Evolutionary conservation across 30 jellyfish, hydroid and myxozoan species (phyloP).

Genomic region (Turritopsis dohrnii): DNA sequence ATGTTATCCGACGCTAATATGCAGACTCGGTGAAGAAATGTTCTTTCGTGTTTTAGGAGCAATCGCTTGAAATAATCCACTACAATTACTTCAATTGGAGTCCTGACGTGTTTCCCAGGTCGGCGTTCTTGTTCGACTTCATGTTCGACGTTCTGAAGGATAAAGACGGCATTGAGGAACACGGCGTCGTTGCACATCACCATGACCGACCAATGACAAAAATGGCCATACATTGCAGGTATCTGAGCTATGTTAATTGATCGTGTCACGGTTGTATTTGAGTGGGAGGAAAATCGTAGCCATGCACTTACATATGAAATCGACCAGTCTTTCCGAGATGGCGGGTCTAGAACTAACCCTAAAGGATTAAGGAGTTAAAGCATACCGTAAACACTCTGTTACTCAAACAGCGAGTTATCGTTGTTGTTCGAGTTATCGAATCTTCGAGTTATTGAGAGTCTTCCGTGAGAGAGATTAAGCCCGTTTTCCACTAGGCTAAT

Average conservation of each 20-base stretch:
- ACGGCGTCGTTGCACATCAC: neutral
- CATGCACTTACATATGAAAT: neutral
- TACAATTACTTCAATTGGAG: conserved; percentile 65
- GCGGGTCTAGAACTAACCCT: too few relatives aligned
- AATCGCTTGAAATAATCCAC: conserved; percentile 31
- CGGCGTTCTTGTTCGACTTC: conserved; percentile 50
- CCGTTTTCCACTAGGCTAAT: too few relatives aligned
- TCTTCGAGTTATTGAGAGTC: too few relatives aligned
- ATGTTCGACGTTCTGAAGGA: conserved; percentile 26
- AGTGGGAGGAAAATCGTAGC: too few relatives aligned
- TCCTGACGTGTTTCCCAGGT: conserved; percentile 46
- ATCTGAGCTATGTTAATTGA: neutral
- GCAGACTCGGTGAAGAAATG: too few relatives aligned
- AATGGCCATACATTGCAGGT: conserved; percentile 78
- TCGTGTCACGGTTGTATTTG: neutral
- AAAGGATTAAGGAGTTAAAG: too few relatives aligned
- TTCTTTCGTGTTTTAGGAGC: neutral
- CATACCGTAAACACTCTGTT: too few relatives aligned
- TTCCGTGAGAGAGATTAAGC: too few relatives aligned
- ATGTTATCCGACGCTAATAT: too few relatives aligned
- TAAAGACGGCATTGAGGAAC: neutral
- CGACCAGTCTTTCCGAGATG: too few relatives aligned
- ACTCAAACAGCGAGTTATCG: too few relatives aligned
- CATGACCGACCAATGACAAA: conserved; percentile 31
- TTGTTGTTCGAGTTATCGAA: too few relatives aligned